These are phyloP conservation scores for Neomorphus geoffroyi DNA, from an alignment of 2,797 vertebrate genomes.

Conservation along the genomic window DNA sequence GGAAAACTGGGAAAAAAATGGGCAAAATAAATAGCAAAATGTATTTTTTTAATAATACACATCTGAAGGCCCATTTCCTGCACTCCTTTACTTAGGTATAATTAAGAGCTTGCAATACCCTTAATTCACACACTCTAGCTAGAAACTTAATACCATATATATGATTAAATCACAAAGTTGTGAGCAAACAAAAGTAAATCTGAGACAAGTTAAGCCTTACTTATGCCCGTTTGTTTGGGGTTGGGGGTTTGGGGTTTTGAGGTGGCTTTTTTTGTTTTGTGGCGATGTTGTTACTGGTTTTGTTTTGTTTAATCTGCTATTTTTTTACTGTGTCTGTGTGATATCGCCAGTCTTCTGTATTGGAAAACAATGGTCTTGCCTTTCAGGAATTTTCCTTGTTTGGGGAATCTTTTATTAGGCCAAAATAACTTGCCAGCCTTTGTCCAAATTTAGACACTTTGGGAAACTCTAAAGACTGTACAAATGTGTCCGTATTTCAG, in stretches of 20 bases:
- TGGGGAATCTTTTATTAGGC: neutral
- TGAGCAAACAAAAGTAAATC: neutral
- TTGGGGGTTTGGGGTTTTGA: neutral
- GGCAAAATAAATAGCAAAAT: neutral
- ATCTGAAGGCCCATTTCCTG: neutral
- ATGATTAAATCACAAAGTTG: neutral
- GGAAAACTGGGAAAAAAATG: neutral
- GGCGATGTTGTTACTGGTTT: too few relatives aligned
- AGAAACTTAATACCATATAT: neutral
- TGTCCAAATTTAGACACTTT: neutral
- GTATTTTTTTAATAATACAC: neutral
- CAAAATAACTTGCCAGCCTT: neutral
- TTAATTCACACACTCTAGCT: neutral
- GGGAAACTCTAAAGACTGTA: neutral
- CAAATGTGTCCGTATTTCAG: rapidly evolving
- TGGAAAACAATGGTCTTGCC: neutral
- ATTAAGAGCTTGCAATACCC: neutral
- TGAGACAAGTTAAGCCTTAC: neutral
- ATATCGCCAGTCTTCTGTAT: neutral
- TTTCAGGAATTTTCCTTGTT: neutral
- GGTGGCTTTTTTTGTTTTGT: neutral
- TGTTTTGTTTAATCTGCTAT: neutral
- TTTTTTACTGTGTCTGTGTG: neutral
- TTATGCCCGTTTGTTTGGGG: rapidly evolving
- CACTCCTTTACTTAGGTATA: neutral